These are phyloP conservation scores for Lytechinus pictus DNA, from an alignment of 35 echinoderm and acorn worm genomes.

Conservation along the genomic window DNA sequence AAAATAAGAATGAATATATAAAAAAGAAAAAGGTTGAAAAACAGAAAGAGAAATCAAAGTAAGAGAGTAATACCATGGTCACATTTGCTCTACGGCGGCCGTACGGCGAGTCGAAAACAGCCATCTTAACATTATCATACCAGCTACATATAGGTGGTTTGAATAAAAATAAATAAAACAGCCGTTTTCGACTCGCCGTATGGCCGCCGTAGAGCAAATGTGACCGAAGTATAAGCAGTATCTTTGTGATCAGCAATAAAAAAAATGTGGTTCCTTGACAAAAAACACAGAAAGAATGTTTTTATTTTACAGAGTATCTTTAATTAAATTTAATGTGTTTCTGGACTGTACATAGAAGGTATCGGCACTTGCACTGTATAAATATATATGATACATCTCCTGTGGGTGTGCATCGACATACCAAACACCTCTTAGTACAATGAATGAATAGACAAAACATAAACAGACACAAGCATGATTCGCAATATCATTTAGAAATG, in stretches of 20 bases:
- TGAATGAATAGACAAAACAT: slow-evolving; percentile 22
- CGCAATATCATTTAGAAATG: background rate
- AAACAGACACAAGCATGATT: slow-evolving; percentile 37
- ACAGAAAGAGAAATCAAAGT: no score
- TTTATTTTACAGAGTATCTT: slow-evolving; percentile 37
- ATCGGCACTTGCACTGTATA: slow-evolving; percentile 48
- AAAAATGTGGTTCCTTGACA: background rate
- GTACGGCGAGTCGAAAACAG: no score
- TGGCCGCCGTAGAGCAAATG: no score
- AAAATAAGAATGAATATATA: no score
- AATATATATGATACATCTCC: slow-evolving; percentile 46
- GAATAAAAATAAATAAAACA: no score
- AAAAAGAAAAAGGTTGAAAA: no score
- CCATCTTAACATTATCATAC: no score
- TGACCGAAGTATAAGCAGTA: no score
- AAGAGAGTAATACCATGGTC: no score
- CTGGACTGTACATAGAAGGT: slow-evolving; percentile 37
- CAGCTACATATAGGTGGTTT: no score
- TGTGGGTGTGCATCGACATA: background rate
- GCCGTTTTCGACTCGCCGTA: no score
- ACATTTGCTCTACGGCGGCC: no score
- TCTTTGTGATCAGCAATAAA: background rate
- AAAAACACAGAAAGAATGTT: background rate
- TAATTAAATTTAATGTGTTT: slow-evolving; percentile 44
- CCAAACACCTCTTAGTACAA: slow-evolving; percentile 37